Evolutionary conservation across 2,113 vertebrate genomes (phyloP).

Genomic region (Donacobius atricapilla): DNA sequence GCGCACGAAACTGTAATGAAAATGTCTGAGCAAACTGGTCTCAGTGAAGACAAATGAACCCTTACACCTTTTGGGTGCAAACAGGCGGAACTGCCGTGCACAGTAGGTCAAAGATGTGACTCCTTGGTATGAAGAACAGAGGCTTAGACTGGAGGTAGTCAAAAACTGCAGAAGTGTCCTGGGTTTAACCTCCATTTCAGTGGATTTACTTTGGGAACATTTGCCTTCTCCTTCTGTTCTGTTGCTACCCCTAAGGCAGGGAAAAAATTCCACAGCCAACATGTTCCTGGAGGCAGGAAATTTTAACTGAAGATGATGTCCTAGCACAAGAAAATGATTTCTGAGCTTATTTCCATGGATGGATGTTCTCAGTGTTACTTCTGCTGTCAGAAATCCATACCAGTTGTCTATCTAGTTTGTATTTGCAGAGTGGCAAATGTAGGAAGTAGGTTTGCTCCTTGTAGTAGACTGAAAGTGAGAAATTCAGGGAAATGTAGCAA

Average conservation of each 20-base stretch:
- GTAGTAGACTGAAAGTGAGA: background rate
- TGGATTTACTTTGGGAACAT: background rate
- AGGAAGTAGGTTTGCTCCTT: background rate
- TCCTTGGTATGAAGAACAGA: background rate
- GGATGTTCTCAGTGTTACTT: background rate
- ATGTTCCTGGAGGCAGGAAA: background rate
- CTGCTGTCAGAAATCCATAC: background rate
- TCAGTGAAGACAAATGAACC: conserved; percentile 27
- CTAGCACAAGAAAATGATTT: background rate
- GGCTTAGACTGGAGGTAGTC: background rate
- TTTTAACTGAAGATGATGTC: background rate
- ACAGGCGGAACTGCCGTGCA: background rate
- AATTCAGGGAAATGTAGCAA: background rate
- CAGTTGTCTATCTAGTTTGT: background rate
- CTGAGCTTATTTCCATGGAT: background rate
- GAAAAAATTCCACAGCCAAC: background rate
- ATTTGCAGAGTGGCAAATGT: background rate
- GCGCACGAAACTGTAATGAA: background rate
- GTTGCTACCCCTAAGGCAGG: background rate
- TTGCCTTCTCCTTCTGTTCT: background rate
- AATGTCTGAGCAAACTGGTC: conserved; percentile 11
- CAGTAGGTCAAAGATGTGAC: background rate
- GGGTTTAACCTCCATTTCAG: background rate
- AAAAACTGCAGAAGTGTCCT: background rate
- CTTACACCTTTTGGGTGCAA: background rate